phyloP scores from a whole-genome alignment of 1,140 invertebrate species.

The Stegodyphus dumicola region DNA sequence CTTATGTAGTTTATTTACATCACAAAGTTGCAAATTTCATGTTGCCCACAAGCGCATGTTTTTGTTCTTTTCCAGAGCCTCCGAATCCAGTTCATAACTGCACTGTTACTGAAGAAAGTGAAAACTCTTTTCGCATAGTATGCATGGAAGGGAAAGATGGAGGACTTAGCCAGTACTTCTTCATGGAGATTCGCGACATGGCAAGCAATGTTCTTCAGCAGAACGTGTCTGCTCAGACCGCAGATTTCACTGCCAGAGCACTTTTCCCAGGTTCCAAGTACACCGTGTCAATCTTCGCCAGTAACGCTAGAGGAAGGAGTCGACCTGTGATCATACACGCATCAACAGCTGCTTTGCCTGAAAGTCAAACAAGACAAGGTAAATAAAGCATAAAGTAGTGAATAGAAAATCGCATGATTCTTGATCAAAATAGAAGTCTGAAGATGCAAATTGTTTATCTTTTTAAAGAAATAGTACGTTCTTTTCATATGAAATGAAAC shows the following conservation, averaged over 20 bases:
- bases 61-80: slow-evolving; percentile 72
- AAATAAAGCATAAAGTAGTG: not conserved
- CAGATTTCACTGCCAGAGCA: slow-evolving; percentile 56
- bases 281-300: slow-evolving; percentile 75
- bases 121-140: slow-evolving; percentile 80
- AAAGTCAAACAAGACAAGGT: slow-evolving; percentile 62
- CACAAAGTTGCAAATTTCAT: too few relatives aligned
- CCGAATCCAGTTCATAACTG: slow-evolving; percentile 85
- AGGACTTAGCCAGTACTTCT: slow-evolving; percentile 82
- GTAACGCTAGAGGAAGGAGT: slow-evolving; percentile 78
- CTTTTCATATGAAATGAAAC: not conserved
- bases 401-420: not conserved
- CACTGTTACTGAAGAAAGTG: slow-evolving; percentile 85
- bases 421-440: not conserved
- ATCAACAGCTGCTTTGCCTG: slow-evolving; percentile 55
- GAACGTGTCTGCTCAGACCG: slow-evolving; percentile 54
- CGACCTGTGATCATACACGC: slow-evolving; percentile 67
- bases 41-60: too few relatives aligned
- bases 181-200: slow-evolving; percentile 79
- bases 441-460: not conserved
- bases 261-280: slow-evolving; percentile 54
- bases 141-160: slow-evolving; percentile 87
- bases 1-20: too few relatives aligned
- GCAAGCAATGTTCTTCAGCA: slow-evolving; percentile 66
- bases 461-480: not conserved